These are phyloP conservation scores for Notarius quadriscutis DNA, from an alignment of 2,113 vertebrate genomes.

Conservation along the genomic window DNA sequence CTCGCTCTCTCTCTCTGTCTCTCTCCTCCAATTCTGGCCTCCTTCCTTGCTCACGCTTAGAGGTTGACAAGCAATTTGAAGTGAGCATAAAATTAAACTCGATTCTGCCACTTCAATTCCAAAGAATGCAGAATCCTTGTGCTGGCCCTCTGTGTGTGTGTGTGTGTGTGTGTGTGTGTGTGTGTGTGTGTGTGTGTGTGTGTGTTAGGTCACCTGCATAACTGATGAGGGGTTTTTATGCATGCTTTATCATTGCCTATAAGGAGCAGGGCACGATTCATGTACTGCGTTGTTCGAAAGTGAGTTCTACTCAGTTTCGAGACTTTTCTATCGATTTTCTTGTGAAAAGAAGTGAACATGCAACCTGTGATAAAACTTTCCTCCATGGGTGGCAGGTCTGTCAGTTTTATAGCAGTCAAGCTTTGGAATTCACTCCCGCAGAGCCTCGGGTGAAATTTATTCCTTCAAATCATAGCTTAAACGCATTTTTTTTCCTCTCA, in stretches of 20 bases:
- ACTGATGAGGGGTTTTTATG: no score
- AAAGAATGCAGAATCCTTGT: conserved; percentile 34
- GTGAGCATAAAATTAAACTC: conserved; percentile 71
- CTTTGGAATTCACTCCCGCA: conserved; percentile 3
- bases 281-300: conserved; percentile 30
- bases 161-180: conserved; percentile 8
- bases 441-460: neutral
- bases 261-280: conserved; percentile 47
- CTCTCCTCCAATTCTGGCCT: conserved; percentile 19
- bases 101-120: conserved; percentile 52
- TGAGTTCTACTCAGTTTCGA: neutral
- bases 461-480: neutral
- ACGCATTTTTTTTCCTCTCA: neutral
- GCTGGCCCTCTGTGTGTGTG: conserved; percentile 4
- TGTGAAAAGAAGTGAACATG: neutral
- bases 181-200: conserved; percentile 12
- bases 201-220: neutral
- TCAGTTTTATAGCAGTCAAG: neutral
- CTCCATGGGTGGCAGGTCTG: neutral
- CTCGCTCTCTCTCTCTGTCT: neutral
- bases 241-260: conserved; percentile 35
- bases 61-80: conserved; percentile 76
- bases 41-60: conserved; percentile 54
- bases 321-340: conserved; percentile 14
- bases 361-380: neutral